Evolutionary conservation across 2,113 vertebrate species (phyloP).

Genomic region (Carettochelys insculpta): DNA sequence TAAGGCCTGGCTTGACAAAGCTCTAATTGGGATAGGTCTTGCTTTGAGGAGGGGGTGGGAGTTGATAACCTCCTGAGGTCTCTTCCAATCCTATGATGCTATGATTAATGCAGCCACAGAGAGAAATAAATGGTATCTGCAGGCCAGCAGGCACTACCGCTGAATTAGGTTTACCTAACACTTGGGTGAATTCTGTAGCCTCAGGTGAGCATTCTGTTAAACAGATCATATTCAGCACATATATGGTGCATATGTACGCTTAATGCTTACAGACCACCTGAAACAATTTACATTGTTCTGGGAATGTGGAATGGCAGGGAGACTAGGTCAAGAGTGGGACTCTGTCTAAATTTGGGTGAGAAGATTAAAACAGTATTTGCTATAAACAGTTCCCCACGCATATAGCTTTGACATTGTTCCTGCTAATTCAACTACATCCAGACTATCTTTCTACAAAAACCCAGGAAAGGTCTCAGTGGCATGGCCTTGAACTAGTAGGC

Average conservation of each 20-base stretch:
- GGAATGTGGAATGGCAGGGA: neutral
- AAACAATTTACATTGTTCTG: slow-evolving; percentile 22
- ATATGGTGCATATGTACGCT: slow-evolving; percentile 26
- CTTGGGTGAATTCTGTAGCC: slow-evolving; percentile 37
- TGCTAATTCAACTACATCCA: neutral
- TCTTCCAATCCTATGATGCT: no score
- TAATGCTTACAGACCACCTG: slow-evolving; percentile 7
- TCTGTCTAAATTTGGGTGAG: neutral
- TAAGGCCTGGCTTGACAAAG: no score
- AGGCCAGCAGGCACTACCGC: neutral
- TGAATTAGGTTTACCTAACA: slow-evolving; percentile 28
- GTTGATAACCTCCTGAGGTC: no score
- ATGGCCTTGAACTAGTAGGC: neutral
- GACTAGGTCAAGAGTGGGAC: neutral
- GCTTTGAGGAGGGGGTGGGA: no score
- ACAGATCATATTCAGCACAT: slow-evolving; percentile 35
- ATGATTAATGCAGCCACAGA: slow-evolving; percentile 21
- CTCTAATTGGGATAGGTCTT: no score
- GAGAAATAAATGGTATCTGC: neutral
- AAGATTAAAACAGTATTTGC: neutral
- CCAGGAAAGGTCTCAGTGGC: neutral
- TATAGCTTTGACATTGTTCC: no score
- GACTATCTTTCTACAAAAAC: neutral
- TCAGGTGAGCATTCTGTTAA: slow-evolving; percentile 45
- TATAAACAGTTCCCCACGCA: neutral